Evolutionary conservation across 2,113 vertebrate genomes (phyloP).

Genomic region (Gambusia holbrooki): DNA sequence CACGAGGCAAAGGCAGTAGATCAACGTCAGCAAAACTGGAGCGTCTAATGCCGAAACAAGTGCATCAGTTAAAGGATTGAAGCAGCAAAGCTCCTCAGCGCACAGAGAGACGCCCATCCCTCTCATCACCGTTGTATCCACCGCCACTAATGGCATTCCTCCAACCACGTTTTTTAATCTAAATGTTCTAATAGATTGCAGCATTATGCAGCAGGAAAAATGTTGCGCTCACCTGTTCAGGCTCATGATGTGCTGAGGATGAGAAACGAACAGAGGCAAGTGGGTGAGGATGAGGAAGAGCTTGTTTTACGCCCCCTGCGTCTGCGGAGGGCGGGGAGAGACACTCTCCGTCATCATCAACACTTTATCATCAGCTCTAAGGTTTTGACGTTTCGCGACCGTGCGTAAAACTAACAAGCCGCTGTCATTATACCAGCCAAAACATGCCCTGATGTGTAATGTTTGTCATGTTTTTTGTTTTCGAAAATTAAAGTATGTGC

Average conservation of each 20-base stretch:
- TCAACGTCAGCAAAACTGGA: not conserved
- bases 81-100: not conserved
- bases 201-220: not conserved
- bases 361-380: not conserved
- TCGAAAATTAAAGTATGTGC: too few relatives aligned
- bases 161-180: not conserved
- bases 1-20: not conserved
- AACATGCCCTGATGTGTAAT: not conserved
- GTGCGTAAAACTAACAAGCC: not conserved
- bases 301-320: conserved; percentile 53
- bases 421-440: not conserved
- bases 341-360: conserved; percentile 3
- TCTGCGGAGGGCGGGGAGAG: conserved; percentile 25
- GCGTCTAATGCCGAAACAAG: not conserved
- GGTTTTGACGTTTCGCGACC: not conserved
- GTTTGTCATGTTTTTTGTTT: too few relatives aligned
- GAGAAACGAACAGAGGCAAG: conserved; percentile 16
- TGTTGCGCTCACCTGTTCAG: conserved; percentile 60
- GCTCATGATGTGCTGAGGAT: conserved; percentile 35
- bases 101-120: not conserved
- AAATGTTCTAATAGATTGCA: not conserved
- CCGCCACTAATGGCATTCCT: not conserved
- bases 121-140: not conserved
- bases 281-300: conserved; percentile 52
- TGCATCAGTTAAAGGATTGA: not conserved